Conservation (phyloP, 1,140 invertebrate species). For the Sesamia nonagrioides region DNA sequence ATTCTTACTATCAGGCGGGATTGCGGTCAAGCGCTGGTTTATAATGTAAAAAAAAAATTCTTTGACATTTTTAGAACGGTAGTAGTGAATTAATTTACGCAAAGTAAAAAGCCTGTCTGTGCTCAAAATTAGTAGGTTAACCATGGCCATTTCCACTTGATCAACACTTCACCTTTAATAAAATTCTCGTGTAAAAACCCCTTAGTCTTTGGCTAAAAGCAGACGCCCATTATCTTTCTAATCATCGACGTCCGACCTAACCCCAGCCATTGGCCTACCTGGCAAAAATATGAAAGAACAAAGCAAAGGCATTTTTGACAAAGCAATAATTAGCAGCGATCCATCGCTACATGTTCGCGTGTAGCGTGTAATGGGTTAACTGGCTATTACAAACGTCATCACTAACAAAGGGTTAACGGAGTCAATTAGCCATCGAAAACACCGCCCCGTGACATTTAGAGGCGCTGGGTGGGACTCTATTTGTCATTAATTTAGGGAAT, state of each 20-base stretch:
- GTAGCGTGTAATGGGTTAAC: constrained; percentile 58
- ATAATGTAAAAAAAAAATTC: too few relatives aligned
- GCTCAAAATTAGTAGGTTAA: too few relatives aligned
- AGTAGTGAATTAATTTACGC: too few relatives aligned
- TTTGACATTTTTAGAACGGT: too few relatives aligned
- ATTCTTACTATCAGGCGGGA: too few relatives aligned
- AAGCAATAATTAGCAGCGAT: constrained; percentile 43
- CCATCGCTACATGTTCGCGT: constrained; percentile 36
- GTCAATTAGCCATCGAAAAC: constrained; percentile 83
- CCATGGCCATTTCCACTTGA: too few relatives aligned
- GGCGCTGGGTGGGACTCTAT: constrained; percentile 74
- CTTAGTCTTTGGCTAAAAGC: background rate
- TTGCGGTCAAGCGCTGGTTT: too few relatives aligned
- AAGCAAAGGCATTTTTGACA: constrained; percentile 43
- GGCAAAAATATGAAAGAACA: constrained; percentile 21
- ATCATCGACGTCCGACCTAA: background rate
- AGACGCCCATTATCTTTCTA: background rate
- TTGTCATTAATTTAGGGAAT: constrained; percentile 84
- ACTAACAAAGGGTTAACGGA: constrained; percentile 72
- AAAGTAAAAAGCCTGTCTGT: too few relatives aligned
- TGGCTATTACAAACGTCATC: constrained; percentile 63
- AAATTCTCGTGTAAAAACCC: background rate
- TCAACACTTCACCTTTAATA: background rate
- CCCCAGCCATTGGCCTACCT: background rate
- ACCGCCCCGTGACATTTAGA: constrained; percentile 74